A percentile compares a stretch with the other conserved stretches of the same genome.
Evolutionary conservation across 2,113 vertebrate genomes (phyloP).

Genomic region (Strigops habroptila): DNA sequence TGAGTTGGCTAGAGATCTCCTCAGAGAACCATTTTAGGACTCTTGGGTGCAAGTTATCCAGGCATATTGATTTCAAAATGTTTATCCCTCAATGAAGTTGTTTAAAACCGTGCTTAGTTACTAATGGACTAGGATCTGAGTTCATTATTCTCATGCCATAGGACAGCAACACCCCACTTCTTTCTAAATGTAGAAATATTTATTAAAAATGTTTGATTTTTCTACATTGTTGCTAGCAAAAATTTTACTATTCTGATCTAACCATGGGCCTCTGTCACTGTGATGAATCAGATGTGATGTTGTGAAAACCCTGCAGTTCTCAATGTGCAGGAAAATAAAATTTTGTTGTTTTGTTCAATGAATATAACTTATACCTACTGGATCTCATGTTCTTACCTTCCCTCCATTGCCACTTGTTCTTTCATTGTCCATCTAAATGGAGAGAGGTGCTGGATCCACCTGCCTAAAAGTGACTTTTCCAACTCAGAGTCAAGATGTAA

Average conservation of each 20-base stretch:
- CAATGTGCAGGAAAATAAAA: not conserved
- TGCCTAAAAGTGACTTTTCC: not conserved
- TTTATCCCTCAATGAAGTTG: conserved; percentile 16
- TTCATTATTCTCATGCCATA: not conserved
- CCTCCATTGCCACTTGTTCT: not conserved
- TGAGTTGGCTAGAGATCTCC: not conserved
- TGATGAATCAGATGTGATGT: not conserved
- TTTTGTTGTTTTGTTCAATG: not conserved
- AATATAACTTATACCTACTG: not conserved
- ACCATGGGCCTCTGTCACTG: not conserved
- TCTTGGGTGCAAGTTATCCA: not conserved
- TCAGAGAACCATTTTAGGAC: conserved; percentile 17
- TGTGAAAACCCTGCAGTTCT: not conserved
- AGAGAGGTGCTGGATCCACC: not conserved
- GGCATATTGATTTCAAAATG: not conserved
- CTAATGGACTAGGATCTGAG: not conserved
- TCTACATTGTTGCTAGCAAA: not conserved
- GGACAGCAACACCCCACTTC: not conserved
- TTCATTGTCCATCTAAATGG: not conserved
- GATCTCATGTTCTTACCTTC: not conserved
- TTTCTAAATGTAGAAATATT: not conserved
- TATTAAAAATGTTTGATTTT: not conserved
- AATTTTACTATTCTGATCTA: not conserved
- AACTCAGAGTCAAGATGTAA: not conserved
- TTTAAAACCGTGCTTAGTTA: conserved; percentile 19